Evolutionary conservation across 30 jellyfish, hydroid and myxozoan genomes (phyloP).

Genomic region (Morbakka virulenta): DNA sequence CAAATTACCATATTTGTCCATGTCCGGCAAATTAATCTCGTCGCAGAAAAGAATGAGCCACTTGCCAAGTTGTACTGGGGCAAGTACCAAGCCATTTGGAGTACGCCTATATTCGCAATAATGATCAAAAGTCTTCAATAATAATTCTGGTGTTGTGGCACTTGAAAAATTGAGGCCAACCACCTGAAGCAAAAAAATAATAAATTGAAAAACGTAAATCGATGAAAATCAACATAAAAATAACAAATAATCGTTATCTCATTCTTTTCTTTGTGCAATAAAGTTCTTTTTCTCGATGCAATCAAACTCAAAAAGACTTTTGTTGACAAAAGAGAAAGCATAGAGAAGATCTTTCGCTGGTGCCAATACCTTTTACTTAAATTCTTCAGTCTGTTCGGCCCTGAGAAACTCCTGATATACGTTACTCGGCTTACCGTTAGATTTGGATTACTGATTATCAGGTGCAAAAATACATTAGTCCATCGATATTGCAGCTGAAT

Average conservation of each 20-base stretch:
- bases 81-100: slow-evolving; percentile 89
- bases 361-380: no score
- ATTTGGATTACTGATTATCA: no score
- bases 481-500: no score
- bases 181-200: slow-evolving; percentile 39
- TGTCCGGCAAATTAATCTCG: slow-evolving; percentile 97
- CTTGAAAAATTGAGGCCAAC: slow-evolving; percentile 99
- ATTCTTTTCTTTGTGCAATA: no score
- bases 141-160: slow-evolving; percentile 98
- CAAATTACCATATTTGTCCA: slow-evolving; percentile 96
- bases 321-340: no score
- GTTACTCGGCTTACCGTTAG: no score
- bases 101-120: slow-evolving; percentile 96
- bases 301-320: no score
- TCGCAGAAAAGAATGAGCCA: slow-evolving; percentile 97
- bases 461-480: no score
- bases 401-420: no score
- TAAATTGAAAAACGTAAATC: background rate
- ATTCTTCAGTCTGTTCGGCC: no score
- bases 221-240: background rate
- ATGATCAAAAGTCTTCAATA: slow-evolving; percentile 92
- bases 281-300: no score
- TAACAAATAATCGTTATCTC: background rate
- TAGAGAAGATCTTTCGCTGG: no score
- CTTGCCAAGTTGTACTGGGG: slow-evolving; percentile 96